phyloP scores from a whole-genome alignment of 2,797 vertebrate species.

The Poeciliopsis gracilis region DNA sequence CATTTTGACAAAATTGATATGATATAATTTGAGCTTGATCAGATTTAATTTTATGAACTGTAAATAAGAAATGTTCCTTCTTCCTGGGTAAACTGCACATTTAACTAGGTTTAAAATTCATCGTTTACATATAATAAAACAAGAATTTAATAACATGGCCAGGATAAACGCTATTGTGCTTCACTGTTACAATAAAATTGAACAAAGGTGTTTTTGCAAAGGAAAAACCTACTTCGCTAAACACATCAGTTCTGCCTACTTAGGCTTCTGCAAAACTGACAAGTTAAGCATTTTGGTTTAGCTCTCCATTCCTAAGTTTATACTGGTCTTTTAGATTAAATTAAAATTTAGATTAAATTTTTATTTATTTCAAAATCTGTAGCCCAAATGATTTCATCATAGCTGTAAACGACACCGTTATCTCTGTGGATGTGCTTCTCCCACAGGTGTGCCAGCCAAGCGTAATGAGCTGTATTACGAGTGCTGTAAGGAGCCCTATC shows the following conservation, averaged over 20 bases:
- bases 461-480: constrained; percentile 92
- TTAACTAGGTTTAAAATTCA: background rate
- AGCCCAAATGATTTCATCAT: background rate
- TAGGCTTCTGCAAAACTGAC: background rate
- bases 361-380: background rate
- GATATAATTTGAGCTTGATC: background rate
- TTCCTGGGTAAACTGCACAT: background rate
- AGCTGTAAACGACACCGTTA: background rate
- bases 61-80: background rate
- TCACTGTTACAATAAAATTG: background rate
- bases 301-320: background rate
- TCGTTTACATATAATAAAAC: background rate
- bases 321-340: background rate
- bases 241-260: background rate
- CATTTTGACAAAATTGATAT: background rate
- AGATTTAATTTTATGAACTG: background rate
- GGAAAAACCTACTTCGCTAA: background rate
- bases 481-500: constrained; percentile 93
- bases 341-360: background rate
- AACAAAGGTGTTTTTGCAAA: background rate
- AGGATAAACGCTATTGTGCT: background rate
- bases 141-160: background rate
- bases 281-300: background rate
- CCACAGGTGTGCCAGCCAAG: constrained; percentile 88
- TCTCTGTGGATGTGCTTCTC: constrained; percentile 11